Conservation (phyloP, 2,888 invertebrate species). For the Catocala sponsa region DNA sequence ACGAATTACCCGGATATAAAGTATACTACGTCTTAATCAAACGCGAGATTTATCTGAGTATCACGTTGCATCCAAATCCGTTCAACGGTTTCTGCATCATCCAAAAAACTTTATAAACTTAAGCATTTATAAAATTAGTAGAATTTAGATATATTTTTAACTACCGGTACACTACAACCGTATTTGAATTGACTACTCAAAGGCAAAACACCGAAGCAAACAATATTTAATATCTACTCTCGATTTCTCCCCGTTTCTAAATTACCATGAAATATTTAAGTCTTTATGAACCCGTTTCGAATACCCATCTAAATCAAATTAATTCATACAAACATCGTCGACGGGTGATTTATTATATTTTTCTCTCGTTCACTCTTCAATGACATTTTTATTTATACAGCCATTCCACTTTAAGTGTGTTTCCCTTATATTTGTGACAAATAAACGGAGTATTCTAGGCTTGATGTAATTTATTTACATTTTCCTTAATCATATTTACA, state of each 20-base stretch:
- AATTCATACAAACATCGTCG: slow-evolving; percentile 45
- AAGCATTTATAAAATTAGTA: no score
- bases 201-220: not conserved
- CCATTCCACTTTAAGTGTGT: slow-evolving; percentile 19
- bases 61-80: no score
- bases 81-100: no score
- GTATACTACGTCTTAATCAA: no score
- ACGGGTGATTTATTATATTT: slow-evolving; percentile 51
- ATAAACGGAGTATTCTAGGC: not conserved
- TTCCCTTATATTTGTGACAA: not conserved
- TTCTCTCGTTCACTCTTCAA: slow-evolving; percentile 39
- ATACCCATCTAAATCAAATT: slow-evolving; percentile 52
- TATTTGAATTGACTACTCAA: not conserved
- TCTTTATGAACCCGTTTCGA: slow-evolving; percentile 36
- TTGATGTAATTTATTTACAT: no score
- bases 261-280: slow-evolving; percentile 12
- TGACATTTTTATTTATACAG: slow-evolving; percentile 43
- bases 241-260: not conserved
- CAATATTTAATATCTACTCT: slow-evolving; percentile 1
- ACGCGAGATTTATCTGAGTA: no score
- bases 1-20: no score
- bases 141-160: no score
- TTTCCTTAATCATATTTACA: no score
- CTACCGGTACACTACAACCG: no score
- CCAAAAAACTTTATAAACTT: no score